Conservation (phyloP, 2,888 invertebrate species). For the Epistrophe eligans region DNA sequence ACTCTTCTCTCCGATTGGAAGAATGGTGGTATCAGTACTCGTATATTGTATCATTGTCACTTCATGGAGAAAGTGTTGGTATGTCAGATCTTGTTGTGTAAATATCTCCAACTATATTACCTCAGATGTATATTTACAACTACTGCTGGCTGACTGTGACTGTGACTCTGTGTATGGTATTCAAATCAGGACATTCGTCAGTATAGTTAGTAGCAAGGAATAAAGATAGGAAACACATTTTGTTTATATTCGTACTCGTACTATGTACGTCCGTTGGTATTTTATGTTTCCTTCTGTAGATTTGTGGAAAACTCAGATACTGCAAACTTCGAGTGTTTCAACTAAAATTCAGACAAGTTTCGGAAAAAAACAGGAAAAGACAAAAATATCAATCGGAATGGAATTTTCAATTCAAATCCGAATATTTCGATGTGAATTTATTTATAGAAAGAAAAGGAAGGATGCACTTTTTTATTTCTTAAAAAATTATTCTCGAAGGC, state of each 20-base stretch:
- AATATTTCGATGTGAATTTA: constrained; percentile 58
- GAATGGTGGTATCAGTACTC: background rate
- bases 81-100: constrained; percentile 23
- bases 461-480: constrained; percentile 23
- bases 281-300: background rate
- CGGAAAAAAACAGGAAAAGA: background rate
- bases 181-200: constrained; percentile 64
- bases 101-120: background rate
- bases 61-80: background rate
- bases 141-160: background rate
- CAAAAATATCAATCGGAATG: constrained; percentile 54
- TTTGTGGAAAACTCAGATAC: background rate
- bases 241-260: constrained; percentile 6
- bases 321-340: background rate
- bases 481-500: background rate
- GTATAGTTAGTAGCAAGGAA: constrained; percentile 15
- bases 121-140: background rate
- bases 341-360: background rate
- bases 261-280: background rate
- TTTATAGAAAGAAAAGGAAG: constrained; percentile 22
- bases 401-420: constrained; percentile 42
- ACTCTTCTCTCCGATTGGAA: background rate
- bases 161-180: constrained; percentile 53
- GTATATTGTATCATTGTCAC: constrained; percentile 3
- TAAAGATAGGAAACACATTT: constrained; percentile 17